A percentile compares a stretch with the other conserved stretches of the same genome.
These are phyloP conservation scores for Polietes domitor DNA, from an alignment of 2,888 invertebrate species.

Conservation along the genomic window DNA sequence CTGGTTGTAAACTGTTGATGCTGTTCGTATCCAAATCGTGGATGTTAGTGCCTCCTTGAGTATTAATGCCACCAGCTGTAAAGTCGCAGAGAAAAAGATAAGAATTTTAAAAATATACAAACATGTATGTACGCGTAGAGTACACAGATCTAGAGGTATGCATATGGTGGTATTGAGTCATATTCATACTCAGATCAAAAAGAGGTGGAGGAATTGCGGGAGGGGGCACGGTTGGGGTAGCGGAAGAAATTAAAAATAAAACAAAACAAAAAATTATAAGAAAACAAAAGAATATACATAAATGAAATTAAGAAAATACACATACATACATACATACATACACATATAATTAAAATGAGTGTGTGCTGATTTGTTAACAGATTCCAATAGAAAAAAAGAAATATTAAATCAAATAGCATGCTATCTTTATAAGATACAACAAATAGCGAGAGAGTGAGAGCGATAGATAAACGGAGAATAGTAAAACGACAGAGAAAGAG, in stretches of 20 bases:
- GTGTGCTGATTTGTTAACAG: neutral
- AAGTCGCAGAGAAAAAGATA: neutral
- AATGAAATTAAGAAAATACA: neutral
- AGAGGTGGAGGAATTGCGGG: neutral
- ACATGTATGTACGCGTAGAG: too few species aligned
- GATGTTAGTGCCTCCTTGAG: slow-evolving; percentile 73
- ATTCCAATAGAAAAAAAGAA: neutral
- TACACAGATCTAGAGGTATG: neutral
- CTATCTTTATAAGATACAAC: neutral
- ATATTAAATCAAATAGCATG: neutral
- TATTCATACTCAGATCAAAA: neutral
- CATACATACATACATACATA: too few species aligned
- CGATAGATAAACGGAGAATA: slow-evolving; percentile 22
- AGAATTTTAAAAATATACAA: too few species aligned
- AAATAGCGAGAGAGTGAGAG: slow-evolving; percentile 23
- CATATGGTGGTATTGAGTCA: neutral
- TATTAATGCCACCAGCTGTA: slow-evolving; percentile 73
- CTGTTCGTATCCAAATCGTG: slow-evolving; percentile 79
- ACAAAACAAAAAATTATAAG: neutral
- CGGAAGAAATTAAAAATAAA: slow-evolving; percentile 12
- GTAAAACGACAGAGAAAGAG: too few species aligned
- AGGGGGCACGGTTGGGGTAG: neutral
- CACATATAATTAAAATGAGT: neutral
- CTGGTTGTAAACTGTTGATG: slow-evolving; percentile 78
- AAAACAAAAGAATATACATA: neutral